Percentiles rank a stretch among this genome's conserved stretches.
These are phyloP conservation scores for Rotaria sp. DNA, from an alignment of 2,888 invertebrate species.

Conservation along the genomic window DNA sequence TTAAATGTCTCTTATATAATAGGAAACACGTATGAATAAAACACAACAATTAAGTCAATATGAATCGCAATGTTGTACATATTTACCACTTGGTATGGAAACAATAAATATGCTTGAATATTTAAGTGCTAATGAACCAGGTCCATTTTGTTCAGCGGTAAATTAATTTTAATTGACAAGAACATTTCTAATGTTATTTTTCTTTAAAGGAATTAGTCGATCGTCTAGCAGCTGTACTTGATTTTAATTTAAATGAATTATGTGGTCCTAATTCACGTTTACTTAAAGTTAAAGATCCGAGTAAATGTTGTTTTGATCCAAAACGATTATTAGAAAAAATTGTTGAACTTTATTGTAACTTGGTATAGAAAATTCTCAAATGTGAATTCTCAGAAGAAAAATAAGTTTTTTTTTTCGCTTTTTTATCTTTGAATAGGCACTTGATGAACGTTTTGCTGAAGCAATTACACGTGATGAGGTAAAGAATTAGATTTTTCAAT, in stretches of 20 bases:
- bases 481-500: constrained; percentile 44
- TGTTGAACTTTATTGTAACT: constrained; percentile 89
- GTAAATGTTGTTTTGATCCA: constrained; percentile 95
- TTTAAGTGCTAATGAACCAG: constrained; percentile 78
- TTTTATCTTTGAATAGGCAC: not conserved
- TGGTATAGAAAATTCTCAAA: constrained; percentile 53
- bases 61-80: constrained; percentile 62
- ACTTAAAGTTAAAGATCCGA: constrained; percentile 80
- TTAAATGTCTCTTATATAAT: constrained; percentile 32
- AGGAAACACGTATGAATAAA: constrained; percentile 49
- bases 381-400: not conserved
- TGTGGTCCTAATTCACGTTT: constrained; percentile 88
- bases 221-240: constrained; percentile 90
- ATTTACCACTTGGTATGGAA: constrained; percentile 81
- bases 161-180: constrained; percentile 41
- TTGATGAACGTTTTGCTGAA: constrained; percentile 49
- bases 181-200: not conserved
- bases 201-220: constrained; percentile 70
- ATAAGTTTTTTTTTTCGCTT: not conserved
- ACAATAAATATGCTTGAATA: constrained; percentile 97
- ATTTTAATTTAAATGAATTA: constrained; percentile 90
- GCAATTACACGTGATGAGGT: constrained; percentile 93
- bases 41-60: constrained; percentile 54
- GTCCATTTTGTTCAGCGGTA: constrained; percentile 79
- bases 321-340: constrained; percentile 79